Base-by-base conservation (phyloP, 2,113 vertebrate species). In the Prionailurus viverrinus region DNA sequence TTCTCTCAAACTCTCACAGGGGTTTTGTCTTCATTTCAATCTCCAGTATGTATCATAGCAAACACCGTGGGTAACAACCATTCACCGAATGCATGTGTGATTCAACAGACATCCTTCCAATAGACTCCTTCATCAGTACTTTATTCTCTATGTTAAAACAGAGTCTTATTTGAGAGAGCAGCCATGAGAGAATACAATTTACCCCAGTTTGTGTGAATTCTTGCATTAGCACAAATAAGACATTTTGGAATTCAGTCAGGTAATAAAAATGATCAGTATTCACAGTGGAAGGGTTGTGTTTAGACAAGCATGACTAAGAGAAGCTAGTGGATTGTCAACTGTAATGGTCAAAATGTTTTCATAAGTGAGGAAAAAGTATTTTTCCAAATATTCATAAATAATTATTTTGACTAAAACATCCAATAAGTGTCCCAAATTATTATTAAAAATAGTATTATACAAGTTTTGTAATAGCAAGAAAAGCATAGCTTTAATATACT, bases 261-360 rank as follows among this genome's bases (percentile, higher is more conserved):
- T 68, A 95, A 74, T 88, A 89, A 76, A 89, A 68, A n/a, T 36
- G 51, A 93, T 80, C 74, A 89, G 73, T 51, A 76, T 91, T 97
- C 12, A 3, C 2, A 69, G 27, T 10, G 33, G 7, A 97, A 33
- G 68, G 39, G 29, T 84, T 86, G 27, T 68, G 33, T 81, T 94
- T 79, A 89, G 95, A 93, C 81, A 76, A 36, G 66, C 68, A 83
- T n/a, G 81, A 89, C 81, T 45, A 51, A 95, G 80, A 88, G 65
- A 76, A 65, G 14, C 7, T 41, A 73, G 36, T n/a, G 27, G 31
- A 36, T n/a, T 96, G 63, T 51, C 51, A 88, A 33, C 16, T 79
- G 5, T 18, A 33, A 15, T 48, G 73, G 68, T 92, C 76, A 94
- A 86, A 79, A 81, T 53, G 11, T 21, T 92, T 90, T 33, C 11